Percentiles rank a stretch among this genome's conserved stretches.
phyloP scores from a whole-genome alignment of 2,888 invertebrate species.

The Cremastinae sp. region DNA sequence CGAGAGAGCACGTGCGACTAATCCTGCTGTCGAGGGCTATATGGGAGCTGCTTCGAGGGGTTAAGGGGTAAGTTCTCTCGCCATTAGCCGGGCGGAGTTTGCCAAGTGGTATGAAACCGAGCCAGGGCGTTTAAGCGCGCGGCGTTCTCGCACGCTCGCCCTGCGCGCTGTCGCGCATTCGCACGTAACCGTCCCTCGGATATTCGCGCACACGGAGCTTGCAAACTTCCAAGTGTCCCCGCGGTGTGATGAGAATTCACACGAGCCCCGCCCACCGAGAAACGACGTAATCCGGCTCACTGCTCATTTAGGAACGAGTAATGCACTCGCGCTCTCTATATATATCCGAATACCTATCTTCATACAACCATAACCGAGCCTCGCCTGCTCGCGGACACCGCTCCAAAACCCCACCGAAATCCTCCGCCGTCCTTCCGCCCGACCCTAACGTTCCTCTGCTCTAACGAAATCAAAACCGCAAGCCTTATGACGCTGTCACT shows the following conservation, averaged over 20 bases:
- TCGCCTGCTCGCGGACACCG: too few species aligned
- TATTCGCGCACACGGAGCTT: neutral
- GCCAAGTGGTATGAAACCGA: neutral
- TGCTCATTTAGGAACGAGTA: slow-evolving; percentile 60
- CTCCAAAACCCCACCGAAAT: too few species aligned
- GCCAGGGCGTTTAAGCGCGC: too few species aligned
- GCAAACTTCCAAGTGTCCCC: slow-evolving; percentile 55
- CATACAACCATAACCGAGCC: neutral
- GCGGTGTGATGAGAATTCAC: slow-evolving; percentile 57
- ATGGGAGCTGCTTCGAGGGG: neutral
- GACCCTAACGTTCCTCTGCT: too few species aligned
- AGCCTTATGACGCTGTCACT: too few species aligned
- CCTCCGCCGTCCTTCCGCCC: too few species aligned
- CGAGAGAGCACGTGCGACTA: slow-evolving; percentile 61
- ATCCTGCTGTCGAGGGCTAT: slow-evolving; percentile 61
- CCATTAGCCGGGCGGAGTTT: slow-evolving; percentile 10
- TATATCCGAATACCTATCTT: slow-evolving; percentile 4
- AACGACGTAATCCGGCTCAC: slow-evolving; percentile 57
- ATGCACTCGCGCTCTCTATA: slow-evolving; percentile 54
- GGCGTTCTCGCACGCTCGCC: neutral
- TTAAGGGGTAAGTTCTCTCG: slow-evolving; percentile 46
- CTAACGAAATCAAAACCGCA: too few species aligned
- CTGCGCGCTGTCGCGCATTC: neutral
- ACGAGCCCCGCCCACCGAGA: slow-evolving; percentile 38
- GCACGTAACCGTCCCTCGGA: neutral